A percentile compares a stretch with the other conserved stretches of the same genome.
These are phyloP conservation scores for Natrix natrix DNA, from an alignment of 2,797 vertebrate genomes.

Conservation along the genomic window DNA sequence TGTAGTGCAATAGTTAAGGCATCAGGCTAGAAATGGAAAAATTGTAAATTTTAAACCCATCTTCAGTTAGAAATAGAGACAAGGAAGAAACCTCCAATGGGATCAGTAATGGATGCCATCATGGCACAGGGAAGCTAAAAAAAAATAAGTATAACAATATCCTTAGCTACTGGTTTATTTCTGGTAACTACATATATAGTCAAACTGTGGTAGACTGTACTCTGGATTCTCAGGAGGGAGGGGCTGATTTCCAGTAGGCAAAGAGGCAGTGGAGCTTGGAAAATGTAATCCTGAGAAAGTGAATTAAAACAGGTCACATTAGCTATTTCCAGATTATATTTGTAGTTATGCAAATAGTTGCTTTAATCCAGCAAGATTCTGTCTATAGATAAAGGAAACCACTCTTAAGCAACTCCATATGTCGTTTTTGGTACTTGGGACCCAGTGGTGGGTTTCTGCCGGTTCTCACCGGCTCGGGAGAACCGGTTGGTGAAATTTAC, in stretches of 20 bases:
- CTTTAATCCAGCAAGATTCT: background rate
- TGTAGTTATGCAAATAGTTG: background rate
- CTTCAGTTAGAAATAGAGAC: background rate
- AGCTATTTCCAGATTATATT: background rate
- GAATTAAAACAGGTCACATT: background rate
- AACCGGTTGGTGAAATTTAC: no score
- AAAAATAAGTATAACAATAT: background rate
- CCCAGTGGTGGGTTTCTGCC: no score
- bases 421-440: background rate
- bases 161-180: background rate
- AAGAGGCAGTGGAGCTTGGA: background rate
- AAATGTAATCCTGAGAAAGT: background rate
- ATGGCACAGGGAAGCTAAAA: background rate
- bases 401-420: background rate
- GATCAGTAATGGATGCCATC: background rate
- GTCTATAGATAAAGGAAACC: background rate
- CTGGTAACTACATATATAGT: background rate
- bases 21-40: background rate
- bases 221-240: background rate
- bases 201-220: background rate
- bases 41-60: background rate
- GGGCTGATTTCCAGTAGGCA: background rate
- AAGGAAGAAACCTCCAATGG: background rate
- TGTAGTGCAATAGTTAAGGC: background rate
- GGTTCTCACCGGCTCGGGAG: no score